phyloP scores from a whole-genome alignment of 1,140 invertebrate species.

The Orchestia grillus region DNA sequence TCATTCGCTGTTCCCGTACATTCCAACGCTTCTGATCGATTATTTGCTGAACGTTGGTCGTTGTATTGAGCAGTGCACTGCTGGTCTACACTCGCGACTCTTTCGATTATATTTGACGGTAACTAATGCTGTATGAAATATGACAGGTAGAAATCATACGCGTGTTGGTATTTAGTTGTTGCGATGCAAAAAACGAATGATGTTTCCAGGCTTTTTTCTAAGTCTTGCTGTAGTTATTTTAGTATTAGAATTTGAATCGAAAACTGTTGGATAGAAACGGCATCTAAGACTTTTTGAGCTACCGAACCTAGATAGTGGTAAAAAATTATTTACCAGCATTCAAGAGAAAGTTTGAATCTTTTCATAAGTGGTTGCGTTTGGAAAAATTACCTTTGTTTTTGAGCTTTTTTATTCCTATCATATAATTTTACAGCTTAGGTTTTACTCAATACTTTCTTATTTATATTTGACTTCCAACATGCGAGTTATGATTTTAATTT shows the following conservation, averaged over 20 bases:
- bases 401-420: neutral
- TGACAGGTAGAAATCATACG: neutral
- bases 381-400: neutral
- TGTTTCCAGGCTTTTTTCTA: neutral
- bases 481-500: neutral
- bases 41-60: neutral
- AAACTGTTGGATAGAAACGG: neutral
- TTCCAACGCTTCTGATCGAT: neutral
- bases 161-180: neutral
- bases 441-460: neutral
- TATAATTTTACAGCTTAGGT: neutral
- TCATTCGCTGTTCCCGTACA: neutral
- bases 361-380: neutral
- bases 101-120: neutral
- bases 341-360: neutral
- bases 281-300: neutral
- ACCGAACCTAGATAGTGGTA: neutral
- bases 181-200: neutral
- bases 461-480: neutral
- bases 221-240: neutral
- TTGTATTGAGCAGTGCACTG: neutral
- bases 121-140: neutral
- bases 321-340: too few species aligned
- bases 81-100: neutral
- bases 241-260: neutral